Base-by-base conservation (phyloP, 35 echinoderm and acorn worm genomes). In the Hemicentrotus pulcherrimus region DNA sequence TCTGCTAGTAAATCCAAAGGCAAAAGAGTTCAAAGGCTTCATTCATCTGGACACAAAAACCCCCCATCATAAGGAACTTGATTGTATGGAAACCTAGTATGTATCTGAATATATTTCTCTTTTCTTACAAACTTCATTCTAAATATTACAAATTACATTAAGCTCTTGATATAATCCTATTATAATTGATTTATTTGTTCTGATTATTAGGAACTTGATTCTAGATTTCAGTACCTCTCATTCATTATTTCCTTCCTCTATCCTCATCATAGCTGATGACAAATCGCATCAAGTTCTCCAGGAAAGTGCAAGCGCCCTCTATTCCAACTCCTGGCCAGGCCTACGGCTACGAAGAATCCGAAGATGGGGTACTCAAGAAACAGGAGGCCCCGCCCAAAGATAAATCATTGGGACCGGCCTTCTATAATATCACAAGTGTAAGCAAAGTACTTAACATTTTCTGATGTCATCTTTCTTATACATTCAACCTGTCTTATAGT, bases 261-360 rank as follows among this genome's bases (percentile, higher is more conserved):
- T 95, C 70, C 5, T 28, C 30, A 6, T n/a, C 18, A 85, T 94
- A 99, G 98, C 95, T 99, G 31, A 92, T 97, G 32, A 97, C 97
- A 61, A 99, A 95, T 92, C 94, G 97, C 85, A 95, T 99, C 70
- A 96, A 96, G 52, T 99, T 97, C 86, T 96, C 97, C 12, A 94
- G 98, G 58, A 97, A 99, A 94, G 94, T 96, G 31, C 96, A 97
- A 61, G 98, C 98, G 0, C 98, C 98, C 31, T 99, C 98, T 13
- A 99, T 99, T 78, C 98, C 98, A 31, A 99, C 97, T 13, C 98
- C 98, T 31, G 98, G 98, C 41, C 98, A 99, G 93, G 97, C 98
- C 46, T 99, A 97, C 55, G 98, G 98, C 30, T 99, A 99, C 90
- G 98, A 99, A 88, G 98, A 99, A 94, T 94, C 96, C 70, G 96